phyloP scores from a whole-genome alignment of 2,888 invertebrate species.

The Pammene aurita region DNA sequence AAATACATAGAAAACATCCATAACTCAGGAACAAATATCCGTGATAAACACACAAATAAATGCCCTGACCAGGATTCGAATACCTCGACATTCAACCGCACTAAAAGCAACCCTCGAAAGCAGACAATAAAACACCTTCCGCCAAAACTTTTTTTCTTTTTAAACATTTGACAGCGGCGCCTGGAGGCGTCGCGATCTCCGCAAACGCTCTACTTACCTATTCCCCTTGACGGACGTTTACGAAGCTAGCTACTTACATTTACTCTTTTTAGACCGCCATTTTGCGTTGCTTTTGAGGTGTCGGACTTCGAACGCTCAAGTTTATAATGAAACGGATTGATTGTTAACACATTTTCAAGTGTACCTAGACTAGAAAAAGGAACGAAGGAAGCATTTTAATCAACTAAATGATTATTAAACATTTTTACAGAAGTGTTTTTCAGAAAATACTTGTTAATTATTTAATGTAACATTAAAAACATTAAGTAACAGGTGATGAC shows the following conservation, averaged over 20 bases:
- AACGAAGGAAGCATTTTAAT: no score
- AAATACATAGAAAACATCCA: no score
- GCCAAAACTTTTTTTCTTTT: slow-evolving; percentile 47
- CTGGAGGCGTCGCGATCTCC: slow-evolving; percentile 54
- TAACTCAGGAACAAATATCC: no score
- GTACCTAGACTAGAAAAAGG: no score
- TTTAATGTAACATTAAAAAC: no score
- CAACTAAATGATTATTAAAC: no score
- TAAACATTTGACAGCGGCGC: slow-evolving; percentile 58
- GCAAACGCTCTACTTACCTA: slow-evolving; percentile 62
- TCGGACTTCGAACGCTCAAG: slow-evolving; percentile 7
- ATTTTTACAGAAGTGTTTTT: no score
- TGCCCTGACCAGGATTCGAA: no score
- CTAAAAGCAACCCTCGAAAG: slow-evolving; percentile 16
- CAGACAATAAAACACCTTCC: slow-evolving; percentile 41
- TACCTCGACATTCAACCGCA: slow-evolving; percentile 5
- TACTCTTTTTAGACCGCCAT: slow-evolving; percentile 39
- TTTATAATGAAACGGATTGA: slow-evolving; percentile 11
- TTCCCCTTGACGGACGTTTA: slow-evolving; percentile 60
- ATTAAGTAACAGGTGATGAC: no score
- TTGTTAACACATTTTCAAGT: slow-evolving; percentile 1
- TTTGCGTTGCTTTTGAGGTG: slow-evolving; percentile 31
- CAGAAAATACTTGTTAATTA: no score
- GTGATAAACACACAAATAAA: no score
- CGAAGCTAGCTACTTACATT: slow-evolving; percentile 41